A percentile compares a stretch with the other conserved stretches of the same genome.
phyloP scores from a whole-genome alignment of 2,888 invertebrate genomes.

The Drosophila robusta region DNA sequence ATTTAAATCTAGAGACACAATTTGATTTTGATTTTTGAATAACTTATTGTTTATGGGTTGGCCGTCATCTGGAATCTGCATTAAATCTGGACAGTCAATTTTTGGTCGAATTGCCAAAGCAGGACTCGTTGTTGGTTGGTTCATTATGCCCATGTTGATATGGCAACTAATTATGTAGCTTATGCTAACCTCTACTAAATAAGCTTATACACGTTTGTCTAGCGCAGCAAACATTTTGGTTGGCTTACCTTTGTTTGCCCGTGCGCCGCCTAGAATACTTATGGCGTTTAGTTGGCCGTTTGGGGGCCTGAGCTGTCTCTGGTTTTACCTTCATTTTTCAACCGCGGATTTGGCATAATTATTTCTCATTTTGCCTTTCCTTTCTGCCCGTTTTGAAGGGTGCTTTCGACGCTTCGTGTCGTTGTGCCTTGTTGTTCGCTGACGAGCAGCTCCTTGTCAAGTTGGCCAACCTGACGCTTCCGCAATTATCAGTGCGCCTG shows the following conservation, averaged over 20 bases:
- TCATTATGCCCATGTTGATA: constrained; percentile 2
- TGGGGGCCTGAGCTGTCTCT: constrained; percentile 9
- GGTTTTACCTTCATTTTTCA: constrained; percentile 68
- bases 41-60: no score
- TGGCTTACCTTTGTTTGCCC: constrained; percentile 40
- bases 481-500: constrained; percentile 72
- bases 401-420: constrained; percentile 50
- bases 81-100: background rate
- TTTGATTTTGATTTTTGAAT: background rate
- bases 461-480: constrained; percentile 73
- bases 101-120: background rate
- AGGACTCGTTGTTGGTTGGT: background rate
- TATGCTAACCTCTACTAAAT: constrained; percentile 55
- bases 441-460: constrained; percentile 68
- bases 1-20: background rate
- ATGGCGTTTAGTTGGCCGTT: constrained; percentile 30
- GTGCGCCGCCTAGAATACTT: constrained; percentile 22
- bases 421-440: constrained; percentile 45
- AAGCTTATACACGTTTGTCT: constrained; percentile 45
- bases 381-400: constrained; percentile 61
- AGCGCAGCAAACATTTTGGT: constrained; percentile 42
- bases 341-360: constrained; percentile 78
- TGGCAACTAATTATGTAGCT: constrained; percentile 41
- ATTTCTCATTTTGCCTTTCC: constrained; percentile 74
- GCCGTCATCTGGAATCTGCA: no score